These are phyloP conservation scores for Menidia beryllina DNA, from an alignment of 2,113 vertebrate species.

Conservation along the genomic window DNA sequence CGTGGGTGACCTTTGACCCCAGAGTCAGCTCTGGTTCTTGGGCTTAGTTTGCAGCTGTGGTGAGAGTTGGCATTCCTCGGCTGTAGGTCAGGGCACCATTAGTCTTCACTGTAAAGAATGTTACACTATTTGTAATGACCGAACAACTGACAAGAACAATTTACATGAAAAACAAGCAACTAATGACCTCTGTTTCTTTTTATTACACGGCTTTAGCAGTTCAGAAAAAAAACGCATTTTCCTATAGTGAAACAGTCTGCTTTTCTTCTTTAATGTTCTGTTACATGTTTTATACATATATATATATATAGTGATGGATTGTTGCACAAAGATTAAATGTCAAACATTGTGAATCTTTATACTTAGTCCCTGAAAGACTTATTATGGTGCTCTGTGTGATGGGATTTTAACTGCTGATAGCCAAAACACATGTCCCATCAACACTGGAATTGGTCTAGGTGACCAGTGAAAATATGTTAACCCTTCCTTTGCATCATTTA, in stretches of 20 bases:
- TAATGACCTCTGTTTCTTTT: constrained; percentile 5
- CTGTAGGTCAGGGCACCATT: constrained; percentile 74
- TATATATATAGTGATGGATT: constrained; percentile 48
- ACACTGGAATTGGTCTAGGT: constrained; percentile 47
- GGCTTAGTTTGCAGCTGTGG: constrained; percentile 76
- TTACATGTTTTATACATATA: constrained; percentile 8
- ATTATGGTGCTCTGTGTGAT: constrained; percentile 68
- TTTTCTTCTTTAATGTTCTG: constrained; percentile 23
- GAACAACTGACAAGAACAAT: constrained; percentile 54
- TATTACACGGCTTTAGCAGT: constrained; percentile 27
- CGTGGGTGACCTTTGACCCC: constrained; percentile 75
- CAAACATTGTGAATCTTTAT: constrained; percentile 46
- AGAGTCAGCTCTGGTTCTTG: constrained; percentile 54
- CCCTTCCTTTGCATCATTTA: constrained; percentile 24
- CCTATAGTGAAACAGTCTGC: constrained; percentile 4
- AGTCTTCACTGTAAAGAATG: constrained; percentile 74
- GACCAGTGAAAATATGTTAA: constrained; percentile 52
- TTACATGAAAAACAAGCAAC: constrained; percentile 41
- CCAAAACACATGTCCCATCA: constrained; percentile 75
- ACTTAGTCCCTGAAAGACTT: constrained; percentile 54
- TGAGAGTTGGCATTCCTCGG: constrained; percentile 74
- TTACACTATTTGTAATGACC: constrained; percentile 48
- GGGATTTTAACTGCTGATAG: constrained; percentile 76
- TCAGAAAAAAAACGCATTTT: constrained; percentile 25
- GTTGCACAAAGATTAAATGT: constrained; percentile 50